phyloP scores from a whole-genome alignment of 2,888 invertebrate genomes.

The Barypeithes pellucidus region DNA sequence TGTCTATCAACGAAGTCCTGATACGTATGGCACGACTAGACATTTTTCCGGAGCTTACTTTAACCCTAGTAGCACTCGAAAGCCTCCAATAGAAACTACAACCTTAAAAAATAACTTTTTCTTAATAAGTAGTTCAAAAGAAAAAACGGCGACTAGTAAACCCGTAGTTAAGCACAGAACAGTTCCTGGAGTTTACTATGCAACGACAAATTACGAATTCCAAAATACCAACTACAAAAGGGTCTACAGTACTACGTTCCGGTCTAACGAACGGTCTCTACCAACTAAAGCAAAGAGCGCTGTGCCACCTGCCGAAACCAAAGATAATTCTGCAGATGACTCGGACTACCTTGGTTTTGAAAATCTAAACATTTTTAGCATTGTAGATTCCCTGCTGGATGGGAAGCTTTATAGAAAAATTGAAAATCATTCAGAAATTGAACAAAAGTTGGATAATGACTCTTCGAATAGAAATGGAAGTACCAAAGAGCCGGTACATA shows the following conservation, averaged over 20 bases:
- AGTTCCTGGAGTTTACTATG: constrained; percentile 53
- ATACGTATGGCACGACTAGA: constrained; percentile 64
- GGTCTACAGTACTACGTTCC: constrained; percentile 54
- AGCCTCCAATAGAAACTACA: constrained; percentile 20
- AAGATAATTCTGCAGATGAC: constrained; percentile 51
- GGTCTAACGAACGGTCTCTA: constrained; percentile 41
- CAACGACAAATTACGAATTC: constrained; percentile 57
- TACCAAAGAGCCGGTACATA: background rate
- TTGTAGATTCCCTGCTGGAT: constrained; percentile 60
- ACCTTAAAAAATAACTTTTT: constrained; percentile 23
- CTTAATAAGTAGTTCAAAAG: constrained; percentile 43
- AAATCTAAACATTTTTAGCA: constrained; percentile 58
- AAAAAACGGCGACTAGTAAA: constrained; percentile 50
- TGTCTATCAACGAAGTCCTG: constrained; percentile 59
- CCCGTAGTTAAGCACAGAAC: constrained; percentile 50
- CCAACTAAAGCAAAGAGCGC: background rate
- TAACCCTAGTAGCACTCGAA: constrained; percentile 60
- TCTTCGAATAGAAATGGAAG: background rate
- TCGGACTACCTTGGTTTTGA: constrained; percentile 55
- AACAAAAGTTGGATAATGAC: background rate
- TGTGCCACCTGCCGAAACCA: constrained; percentile 16
- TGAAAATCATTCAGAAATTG: constrained; percentile 52
- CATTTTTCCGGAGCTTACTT: constrained; percentile 58
- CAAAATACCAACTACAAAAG: constrained; percentile 57
- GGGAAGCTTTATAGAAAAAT: constrained; percentile 61